Conservation (phyloP, 2,797 vertebrate genomes). For the Pantherophis vulpinus region DNA sequence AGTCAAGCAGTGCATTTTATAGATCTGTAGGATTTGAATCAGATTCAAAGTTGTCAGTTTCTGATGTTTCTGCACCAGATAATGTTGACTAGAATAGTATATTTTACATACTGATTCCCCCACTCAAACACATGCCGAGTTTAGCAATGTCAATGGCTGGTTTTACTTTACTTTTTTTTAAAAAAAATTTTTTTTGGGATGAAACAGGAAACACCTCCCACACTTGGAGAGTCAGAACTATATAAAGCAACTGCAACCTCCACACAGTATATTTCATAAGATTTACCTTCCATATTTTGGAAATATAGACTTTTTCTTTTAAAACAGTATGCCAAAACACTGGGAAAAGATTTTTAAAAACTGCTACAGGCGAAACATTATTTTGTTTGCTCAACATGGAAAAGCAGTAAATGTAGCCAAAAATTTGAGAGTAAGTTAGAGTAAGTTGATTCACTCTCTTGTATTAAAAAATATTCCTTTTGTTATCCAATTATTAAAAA, state of each 20-base stretch:
- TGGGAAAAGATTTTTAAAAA: constrained; percentile 58
- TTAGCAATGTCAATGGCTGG: not conserved
- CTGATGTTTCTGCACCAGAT: not conserved
- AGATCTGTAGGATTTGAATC: not conserved
- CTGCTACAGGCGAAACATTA: constrained; percentile 68
- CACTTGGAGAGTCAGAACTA: constrained; percentile 14
- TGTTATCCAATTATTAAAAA: constrained; percentile 59
- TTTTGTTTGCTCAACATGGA: constrained; percentile 72
- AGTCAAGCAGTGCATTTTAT: not conserved
- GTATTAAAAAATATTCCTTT: constrained; percentile 63
- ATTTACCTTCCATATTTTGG: constrained; percentile 61
- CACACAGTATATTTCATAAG: constrained; percentile 54
- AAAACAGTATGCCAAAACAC: constrained; percentile 56
- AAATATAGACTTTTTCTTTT: constrained; percentile 52
- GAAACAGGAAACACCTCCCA: not conserved
- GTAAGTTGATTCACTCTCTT: constrained; percentile 61
- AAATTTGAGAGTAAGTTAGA: constrained; percentile 69
- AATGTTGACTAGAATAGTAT: not conserved
- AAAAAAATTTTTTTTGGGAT: not conserved
- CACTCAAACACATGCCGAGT: not conserved
- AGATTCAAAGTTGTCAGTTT: not conserved
- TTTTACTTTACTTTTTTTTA: not conserved
- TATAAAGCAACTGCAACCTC: constrained; percentile 27
- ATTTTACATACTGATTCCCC: not conserved
- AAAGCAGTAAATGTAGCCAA: constrained; percentile 61